Percentiles rank a stretch among this genome's conserved stretches.
These are phyloP conservation scores for Platyura marginata DNA, from an alignment of 1,140 invertebrate species.

Conservation along the genomic window DNA sequence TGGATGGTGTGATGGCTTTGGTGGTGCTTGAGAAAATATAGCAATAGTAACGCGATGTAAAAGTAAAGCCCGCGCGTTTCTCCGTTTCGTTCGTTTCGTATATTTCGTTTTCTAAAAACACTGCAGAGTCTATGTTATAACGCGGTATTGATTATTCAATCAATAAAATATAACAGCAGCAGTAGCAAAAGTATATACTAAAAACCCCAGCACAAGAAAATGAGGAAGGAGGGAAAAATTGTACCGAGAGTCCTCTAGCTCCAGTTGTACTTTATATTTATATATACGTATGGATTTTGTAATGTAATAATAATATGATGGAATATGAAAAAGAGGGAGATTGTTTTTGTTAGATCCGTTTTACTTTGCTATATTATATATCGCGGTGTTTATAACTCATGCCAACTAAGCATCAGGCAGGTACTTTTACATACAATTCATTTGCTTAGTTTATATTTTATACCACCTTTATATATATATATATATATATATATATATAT, in stretches of 20 bases:
- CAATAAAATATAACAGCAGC: slow-evolving; percentile 1
- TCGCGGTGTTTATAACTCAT: neutral
- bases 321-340: neutral
- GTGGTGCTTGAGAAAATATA: neutral
- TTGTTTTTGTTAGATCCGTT: neutral
- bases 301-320: neutral
- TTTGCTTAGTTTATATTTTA: neutral
- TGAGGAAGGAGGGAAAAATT: neutral
- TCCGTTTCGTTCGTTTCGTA: neutral
- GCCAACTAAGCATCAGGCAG: too few species aligned
- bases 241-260: neutral
- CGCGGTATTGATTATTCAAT: slow-evolving; percentile 3
- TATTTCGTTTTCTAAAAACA: neutral
- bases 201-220: neutral
- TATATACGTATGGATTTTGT: neutral
- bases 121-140: neutral
- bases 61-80: neutral
- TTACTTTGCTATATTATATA: neutral
- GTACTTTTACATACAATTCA: neutral
- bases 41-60: neutral
- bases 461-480: neutral
- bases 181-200: neutral
- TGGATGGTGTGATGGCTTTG: neutral
- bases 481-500: neutral
- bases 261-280: neutral